These are phyloP conservation scores for Antrozous pallidus DNA, from an alignment of 2,797 vertebrate genomes.

Conservation along the genomic window DNA sequence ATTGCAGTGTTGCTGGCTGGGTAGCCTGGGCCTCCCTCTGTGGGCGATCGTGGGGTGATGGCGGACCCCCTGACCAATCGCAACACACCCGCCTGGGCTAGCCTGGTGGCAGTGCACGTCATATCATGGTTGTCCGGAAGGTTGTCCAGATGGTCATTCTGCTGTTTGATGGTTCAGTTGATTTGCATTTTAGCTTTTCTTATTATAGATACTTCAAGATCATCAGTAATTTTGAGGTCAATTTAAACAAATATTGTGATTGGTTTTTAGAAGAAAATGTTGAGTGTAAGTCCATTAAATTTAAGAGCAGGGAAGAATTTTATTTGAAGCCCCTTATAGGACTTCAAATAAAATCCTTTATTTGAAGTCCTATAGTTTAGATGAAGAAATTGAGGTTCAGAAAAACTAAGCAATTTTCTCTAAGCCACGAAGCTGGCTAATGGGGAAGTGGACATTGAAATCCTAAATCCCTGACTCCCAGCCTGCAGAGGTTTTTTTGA, in stretches of 20 bases:
- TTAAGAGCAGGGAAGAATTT: background rate
- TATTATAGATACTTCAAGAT: background rate
- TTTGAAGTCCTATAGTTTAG: background rate
- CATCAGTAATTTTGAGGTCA: background rate
- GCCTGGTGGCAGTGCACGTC: too few species aligned
- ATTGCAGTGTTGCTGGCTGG: too few species aligned
- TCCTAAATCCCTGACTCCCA: background rate
- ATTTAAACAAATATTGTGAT: background rate
- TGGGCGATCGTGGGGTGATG: too few species aligned
- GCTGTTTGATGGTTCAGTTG: too few species aligned
- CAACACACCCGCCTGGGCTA: too few species aligned
- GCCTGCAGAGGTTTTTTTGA: background rate
- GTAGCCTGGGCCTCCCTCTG: too few species aligned
- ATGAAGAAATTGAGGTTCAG: background rate
- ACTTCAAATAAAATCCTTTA: too few species aligned
- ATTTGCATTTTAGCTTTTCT: too few species aligned
- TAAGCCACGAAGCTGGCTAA: background rate
- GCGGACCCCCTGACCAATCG: too few species aligned
- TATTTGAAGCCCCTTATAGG: too few species aligned
- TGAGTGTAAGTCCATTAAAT: background rate
- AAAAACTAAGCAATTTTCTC: background rate
- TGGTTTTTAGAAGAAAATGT: background rate
- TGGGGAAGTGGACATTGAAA: background rate
- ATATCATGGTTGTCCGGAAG: too few species aligned
- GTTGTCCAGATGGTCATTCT: too few species aligned